These are phyloP conservation scores for Drosophila repletoides DNA, from an alignment of 1,140 invertebrate genomes.

Conservation along the genomic window DNA sequence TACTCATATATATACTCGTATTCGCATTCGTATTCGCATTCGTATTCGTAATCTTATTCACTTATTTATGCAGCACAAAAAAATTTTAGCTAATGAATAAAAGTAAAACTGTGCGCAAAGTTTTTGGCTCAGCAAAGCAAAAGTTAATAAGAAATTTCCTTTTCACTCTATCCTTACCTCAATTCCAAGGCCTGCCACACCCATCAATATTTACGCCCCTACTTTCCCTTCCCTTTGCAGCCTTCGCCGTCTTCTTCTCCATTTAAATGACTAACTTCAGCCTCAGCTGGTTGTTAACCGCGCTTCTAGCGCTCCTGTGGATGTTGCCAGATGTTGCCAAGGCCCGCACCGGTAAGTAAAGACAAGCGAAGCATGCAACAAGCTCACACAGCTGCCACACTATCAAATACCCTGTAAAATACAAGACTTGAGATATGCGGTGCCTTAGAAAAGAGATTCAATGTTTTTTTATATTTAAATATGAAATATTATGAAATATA, in stretches of 20 bases:
- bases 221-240: neutral
- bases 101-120: conserved; percentile 68
- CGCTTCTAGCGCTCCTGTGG: conserved; percentile 38
- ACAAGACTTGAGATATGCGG: too few relatives aligned
- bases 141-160: conserved; percentile 49
- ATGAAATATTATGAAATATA: too few relatives aligned
- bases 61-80: conserved; percentile 74
- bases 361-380: neutral
- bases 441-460: too few relatives aligned
- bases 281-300: conserved; percentile 51
- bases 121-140: conserved; percentile 32
- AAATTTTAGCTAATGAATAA: conserved; percentile 80
- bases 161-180: neutral
- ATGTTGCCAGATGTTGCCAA: conserved; percentile 49
- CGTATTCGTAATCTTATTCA: conserved; percentile 62
- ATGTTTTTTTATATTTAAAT: too few relatives aligned
- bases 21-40: conserved; percentile 37
- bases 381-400: neutral
- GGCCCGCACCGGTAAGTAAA: conserved; percentile 75
- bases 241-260: neutral
- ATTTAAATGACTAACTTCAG: conserved; percentile 56
- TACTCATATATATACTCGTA: conserved; percentile 21
- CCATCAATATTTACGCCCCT: too few relatives aligned
- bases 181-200: neutral
- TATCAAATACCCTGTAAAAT: neutral